A percentile compares a stretch with the other conserved stretches of the same genome.
Conservation (phyloP, 2,113 vertebrate species). For the Trematocara nigrifrons region DNA sequence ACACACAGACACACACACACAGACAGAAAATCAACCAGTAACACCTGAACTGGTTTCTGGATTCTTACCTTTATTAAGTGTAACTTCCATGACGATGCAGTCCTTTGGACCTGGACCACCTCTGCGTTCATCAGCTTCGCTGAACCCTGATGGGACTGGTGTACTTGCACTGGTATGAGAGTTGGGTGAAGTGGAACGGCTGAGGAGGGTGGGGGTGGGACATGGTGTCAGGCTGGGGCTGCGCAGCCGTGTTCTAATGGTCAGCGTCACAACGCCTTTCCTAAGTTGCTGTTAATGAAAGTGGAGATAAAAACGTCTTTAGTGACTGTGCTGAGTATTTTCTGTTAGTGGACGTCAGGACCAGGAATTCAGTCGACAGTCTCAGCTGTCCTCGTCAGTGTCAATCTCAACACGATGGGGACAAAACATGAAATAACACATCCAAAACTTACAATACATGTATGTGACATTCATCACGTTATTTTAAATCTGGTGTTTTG, state of each 20-base stretch:
- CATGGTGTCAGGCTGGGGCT: conserved; percentile 92
- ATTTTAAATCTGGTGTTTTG: background rate
- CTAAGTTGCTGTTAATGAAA: conserved; percentile 82
- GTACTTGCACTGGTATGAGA: conserved; percentile 69
- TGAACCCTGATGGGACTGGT: conserved; percentile 4
- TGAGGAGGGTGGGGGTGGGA: conserved; percentile 83
- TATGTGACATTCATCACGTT: background rate
- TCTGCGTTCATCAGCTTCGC: conserved; percentile 78
- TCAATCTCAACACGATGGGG: background rate
- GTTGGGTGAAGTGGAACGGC: conserved; percentile 87
- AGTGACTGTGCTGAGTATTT: background rate
- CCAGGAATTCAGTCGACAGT: background rate
- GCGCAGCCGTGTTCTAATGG: conserved; percentile 87
- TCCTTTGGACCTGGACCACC: conserved; percentile 85
- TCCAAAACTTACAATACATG: background rate
- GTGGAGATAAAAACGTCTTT: background rate
- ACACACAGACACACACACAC: rapidly evolving
- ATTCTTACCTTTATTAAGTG: conserved; percentile 87
- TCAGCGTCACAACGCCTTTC: conserved; percentile 90
- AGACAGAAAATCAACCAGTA: background rate
- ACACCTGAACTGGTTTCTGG: background rate
- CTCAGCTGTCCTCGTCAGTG: background rate
- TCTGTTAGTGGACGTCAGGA: background rate
- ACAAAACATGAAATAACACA: background rate
- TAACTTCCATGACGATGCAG: conserved; percentile 92